Evolutionary conservation across 2,113 vertebrate species (phyloP), one percentile per base, ranked within the genome.

Genomic region (Perognathus longimembris): DNA sequence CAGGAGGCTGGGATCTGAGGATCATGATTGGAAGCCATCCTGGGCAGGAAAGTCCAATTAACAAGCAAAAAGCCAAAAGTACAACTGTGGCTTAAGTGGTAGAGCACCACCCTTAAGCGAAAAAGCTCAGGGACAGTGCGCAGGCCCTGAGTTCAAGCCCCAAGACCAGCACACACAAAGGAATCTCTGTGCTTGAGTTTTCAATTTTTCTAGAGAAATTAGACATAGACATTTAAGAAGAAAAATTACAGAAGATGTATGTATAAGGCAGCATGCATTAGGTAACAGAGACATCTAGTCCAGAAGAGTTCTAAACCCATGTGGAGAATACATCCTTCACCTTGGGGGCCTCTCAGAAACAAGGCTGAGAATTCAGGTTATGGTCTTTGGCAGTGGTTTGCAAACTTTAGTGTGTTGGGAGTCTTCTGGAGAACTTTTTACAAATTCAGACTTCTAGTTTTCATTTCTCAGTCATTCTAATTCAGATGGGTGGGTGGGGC

Each of bases 161-260:
- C 4, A 54, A 15, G 50, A 18, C 50, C 50, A 54, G 15, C 50
- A 54, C 14, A 54, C 50, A 54, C 50, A 15, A 45, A 45, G 9
- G 26, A 42, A 34, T 82, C 66, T 93, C 28, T 94, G 21, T 71
- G n/a, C 45, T 77, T 30, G 71, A 89, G 40, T 17, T 83, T 57
- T 75, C 11, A 79, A 40, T 75, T 42, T 32, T 67, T 1, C 22
- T 85, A 45, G 59, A 42, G 45, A 88, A 26, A 38, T 67, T 34
- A 63, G 76, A 71, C 21, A 18, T 32, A 67, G 63, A 64, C 24
- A 70, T 78, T 83, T 73, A 89, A 63, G 45, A 75, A 42, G 57
- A 66, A 74, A 50, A 26, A 32, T 15, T 61, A 24, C 59, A 61
- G 10, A 85, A 79, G 40, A 34, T 50, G 7, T 3, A 34, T 50